A percentile compares a stretch with the other conserved stretches of the same genome.
These are phyloP conservation scores for Diprion similis DNA, from an alignment of 1,140 invertebrate species.

Conservation along the genomic window DNA sequence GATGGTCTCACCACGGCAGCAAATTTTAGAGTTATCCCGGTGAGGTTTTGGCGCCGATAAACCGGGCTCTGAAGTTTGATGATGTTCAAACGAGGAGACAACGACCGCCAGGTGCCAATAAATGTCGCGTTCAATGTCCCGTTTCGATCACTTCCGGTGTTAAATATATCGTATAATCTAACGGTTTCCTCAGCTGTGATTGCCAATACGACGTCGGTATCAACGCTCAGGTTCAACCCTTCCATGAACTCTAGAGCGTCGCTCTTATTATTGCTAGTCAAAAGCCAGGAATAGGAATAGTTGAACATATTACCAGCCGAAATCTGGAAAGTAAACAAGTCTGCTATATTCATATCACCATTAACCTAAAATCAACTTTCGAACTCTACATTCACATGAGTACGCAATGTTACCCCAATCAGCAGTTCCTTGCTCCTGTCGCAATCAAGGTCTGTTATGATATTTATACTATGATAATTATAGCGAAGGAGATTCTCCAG, in stretches of 20 bases:
- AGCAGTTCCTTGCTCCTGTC: not conserved
- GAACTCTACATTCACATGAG: not conserved
- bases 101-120: not conserved
- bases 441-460: not conserved
- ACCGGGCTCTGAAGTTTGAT: not conserved
- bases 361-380: not conserved
- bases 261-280: not conserved
- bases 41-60: not conserved
- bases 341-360: not conserved
- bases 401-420: not conserved
- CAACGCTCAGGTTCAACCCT: conserved; percentile 11
- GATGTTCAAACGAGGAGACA: not conserved
- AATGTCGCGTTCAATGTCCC: not conserved
- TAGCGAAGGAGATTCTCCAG: not conserved
- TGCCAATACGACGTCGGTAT: conserved; percentile 15
- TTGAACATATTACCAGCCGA: not conserved
- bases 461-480: not conserved
- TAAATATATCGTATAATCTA: conserved; percentile 13
- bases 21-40: not conserved
- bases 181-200: not conserved
- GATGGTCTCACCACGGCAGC: not conserved
- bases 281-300: not conserved
- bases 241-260: not conserved
- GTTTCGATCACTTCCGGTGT: not conserved
- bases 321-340: not conserved